These are phyloP conservation scores for Lasioglossum zephyrum DNA, from an alignment of 2,888 invertebrate species.

Conservation along the genomic window DNA sequence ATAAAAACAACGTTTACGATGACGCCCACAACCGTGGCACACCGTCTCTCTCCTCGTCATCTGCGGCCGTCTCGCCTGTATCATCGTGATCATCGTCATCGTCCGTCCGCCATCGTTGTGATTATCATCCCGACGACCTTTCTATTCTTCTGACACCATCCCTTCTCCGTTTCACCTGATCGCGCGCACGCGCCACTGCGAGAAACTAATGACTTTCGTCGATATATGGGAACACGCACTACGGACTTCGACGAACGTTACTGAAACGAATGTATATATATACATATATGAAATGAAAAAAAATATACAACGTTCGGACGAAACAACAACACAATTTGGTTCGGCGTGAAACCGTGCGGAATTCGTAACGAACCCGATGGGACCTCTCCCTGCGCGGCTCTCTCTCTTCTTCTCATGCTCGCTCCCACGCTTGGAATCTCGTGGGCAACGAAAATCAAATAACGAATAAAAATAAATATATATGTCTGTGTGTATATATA, in stretches of 20 bases:
- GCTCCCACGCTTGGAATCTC: constrained; percentile 38
- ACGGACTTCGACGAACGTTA: neutral
- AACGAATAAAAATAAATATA: neutral
- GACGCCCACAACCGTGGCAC: constrained; percentile 56
- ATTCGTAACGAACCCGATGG: constrained; percentile 45
- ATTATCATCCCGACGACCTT: neutral
- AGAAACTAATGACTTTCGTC: no score
- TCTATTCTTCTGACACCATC: no score
- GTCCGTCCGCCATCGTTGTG: constrained; percentile 34
- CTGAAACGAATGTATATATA: neutral
- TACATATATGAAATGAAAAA: neutral
- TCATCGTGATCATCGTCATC: constrained; percentile 45
- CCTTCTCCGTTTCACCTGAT: no score
- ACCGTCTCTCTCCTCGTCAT: constrained; percentile 50
- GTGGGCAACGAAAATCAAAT: constrained; percentile 44
- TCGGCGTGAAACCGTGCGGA: constrained; percentile 48
- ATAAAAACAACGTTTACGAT: constrained; percentile 15
- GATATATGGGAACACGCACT: no score
- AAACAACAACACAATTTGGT: constrained; percentile 27
- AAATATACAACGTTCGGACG: neutral
- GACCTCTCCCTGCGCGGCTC: constrained; percentile 43
- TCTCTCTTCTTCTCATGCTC: constrained; percentile 46
- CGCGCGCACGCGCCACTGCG: no score
- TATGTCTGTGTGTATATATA: neutral
- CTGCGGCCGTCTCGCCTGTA: constrained; percentile 12